Base-by-base conservation (phyloP, 2,888 invertebrate species). In the Ptychoptera albimana region DNA sequence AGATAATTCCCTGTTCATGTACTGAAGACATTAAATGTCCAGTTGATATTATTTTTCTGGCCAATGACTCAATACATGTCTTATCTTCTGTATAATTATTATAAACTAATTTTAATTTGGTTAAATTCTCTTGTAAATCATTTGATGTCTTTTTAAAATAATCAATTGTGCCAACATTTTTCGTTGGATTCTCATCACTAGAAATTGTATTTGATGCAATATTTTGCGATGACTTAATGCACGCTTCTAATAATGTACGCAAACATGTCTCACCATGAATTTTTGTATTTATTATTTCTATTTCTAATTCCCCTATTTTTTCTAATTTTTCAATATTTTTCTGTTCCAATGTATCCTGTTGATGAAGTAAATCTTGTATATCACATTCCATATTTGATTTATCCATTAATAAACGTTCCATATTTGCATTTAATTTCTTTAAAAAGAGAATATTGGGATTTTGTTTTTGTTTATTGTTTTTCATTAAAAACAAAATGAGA, bases 1-100 rank as follows among this genome's bases (percentile, higher is more conserved):
- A 81, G 2, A 82, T 79, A 59, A 80, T 77, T n/a, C 82, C 83
- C 53, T 79, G 75, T 40, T 82, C 64, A 49, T 84, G 68, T 56
- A 74, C 73, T 42, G 72, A 71, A 5, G 77, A 68, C 41, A 78
- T 60, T 41, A 69, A 63, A 58, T 79, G 77, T 6, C 57, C 54
- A 2, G 52, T 45, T 16, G 53, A 43, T 10, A 57, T 53, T 37
- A 54, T 49, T 49, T 55, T 53, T 14, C 53, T 50, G 7, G 55
- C 54, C 10, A 56, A 47, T 5, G 54, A 55, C 45, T 56, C 56
- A 30, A 55, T 55, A 34, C 42, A 43, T 43, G 46, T 62, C 50
- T 52, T 61, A 54, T 56, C 64, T 55, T 52, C 61, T 57, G 45
- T 58, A 59, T 47, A 55, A 29, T 50, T 52, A 13, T 46, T 43